These are phyloP conservation scores for Eilema depressum DNA, from an alignment of 2,888 invertebrate genomes.

Conservation along the genomic window DNA sequence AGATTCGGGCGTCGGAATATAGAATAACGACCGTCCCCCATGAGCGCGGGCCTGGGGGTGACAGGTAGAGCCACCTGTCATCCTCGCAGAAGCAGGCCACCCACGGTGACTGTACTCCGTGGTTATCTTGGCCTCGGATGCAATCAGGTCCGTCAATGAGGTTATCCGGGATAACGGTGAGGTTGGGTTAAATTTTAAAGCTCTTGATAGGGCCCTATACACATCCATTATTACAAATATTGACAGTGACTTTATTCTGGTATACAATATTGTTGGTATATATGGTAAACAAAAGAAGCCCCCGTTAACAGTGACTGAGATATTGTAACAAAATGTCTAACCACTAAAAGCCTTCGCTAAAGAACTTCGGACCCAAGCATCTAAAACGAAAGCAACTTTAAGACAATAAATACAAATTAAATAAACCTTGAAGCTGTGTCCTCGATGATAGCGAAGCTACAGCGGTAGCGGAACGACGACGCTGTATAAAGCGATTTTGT, in stretches of 20 bases:
- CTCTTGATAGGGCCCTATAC: too few species aligned
- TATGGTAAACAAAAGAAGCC: neutral
- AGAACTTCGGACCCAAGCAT: neutral
- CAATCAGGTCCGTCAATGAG: too few species aligned
- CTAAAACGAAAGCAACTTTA: slow-evolving; percentile 4
- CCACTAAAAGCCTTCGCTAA: neutral
- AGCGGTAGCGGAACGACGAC: neutral
- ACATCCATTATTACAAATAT: neutral
- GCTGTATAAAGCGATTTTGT: neutral
- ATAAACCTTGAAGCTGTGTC: neutral
- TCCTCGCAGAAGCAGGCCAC: too few species aligned
- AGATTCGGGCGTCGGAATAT: too few species aligned
- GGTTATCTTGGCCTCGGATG: too few species aligned
- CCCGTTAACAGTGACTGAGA: neutral
- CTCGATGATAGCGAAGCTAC: neutral
- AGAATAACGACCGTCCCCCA: too few species aligned
- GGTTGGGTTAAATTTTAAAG: too few species aligned
- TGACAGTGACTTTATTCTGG: neutral
- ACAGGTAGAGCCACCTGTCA: too few species aligned
- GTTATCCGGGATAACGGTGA: too few species aligned
- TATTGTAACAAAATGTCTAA: neutral
- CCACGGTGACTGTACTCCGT: too few species aligned
- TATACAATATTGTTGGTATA: neutral
- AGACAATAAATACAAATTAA: slow-evolving; percentile 4
- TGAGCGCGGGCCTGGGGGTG: too few species aligned